These are phyloP conservation scores for Xestia c-nigrum DNA, from an alignment of 2,888 invertebrate species.

Conservation along the genomic window DNA sequence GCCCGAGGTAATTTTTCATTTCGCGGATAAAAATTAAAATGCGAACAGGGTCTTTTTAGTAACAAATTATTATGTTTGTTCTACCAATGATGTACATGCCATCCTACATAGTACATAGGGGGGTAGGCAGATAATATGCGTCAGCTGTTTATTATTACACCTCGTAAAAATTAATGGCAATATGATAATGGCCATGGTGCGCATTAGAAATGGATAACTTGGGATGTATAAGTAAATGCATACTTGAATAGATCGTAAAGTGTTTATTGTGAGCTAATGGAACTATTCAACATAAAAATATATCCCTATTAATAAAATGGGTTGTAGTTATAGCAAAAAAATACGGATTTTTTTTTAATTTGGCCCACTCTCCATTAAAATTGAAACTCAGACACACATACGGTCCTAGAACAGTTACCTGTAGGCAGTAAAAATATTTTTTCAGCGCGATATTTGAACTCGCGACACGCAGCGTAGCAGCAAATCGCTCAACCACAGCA, in stretches of 20 bases:
- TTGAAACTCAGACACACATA: neutral
- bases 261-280: neutral
- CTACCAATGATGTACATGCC: constrained; percentile 20
- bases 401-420: neutral
- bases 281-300: neutral
- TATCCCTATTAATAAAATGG: neutral
- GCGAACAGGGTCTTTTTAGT: constrained; percentile 3
- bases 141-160: constrained; percentile 46
- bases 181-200: constrained; percentile 16
- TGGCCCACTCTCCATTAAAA: neutral
- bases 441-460: neutral
- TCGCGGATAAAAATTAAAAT: constrained; percentile 3
- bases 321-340: neutral
- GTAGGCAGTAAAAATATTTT: neutral
- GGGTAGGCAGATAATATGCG: constrained; percentile 18
- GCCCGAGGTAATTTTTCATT: constrained; percentile 23
- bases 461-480: neutral
- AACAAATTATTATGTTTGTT: constrained; percentile 30
- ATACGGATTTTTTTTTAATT: neutral
- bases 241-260: constrained; percentile 7
- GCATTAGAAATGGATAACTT: constrained; percentile 40
- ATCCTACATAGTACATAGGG: neutral
- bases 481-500: neutral
- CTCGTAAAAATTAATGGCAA: constrained; percentile 49
- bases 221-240: constrained; percentile 1